Evolutionary conservation across 2,797 vertebrate species (phyloP).

Genomic region (Heteromormyrus szaboi): DNA sequence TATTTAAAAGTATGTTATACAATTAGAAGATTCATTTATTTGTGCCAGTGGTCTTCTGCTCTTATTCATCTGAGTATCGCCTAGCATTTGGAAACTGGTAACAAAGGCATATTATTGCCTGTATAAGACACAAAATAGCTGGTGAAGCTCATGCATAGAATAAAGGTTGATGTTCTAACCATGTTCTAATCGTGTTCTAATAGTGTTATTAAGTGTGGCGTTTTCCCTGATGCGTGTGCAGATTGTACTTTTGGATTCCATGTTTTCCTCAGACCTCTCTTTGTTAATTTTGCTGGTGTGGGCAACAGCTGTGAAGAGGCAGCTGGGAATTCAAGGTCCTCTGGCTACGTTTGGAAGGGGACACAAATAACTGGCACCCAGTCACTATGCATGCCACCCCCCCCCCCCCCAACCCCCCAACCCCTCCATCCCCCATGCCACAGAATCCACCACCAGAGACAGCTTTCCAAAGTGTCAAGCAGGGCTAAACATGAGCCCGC

Average conservation of each 20-base stretch:
- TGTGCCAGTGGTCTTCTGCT: not conserved
- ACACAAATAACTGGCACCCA: slow-evolving; percentile 61
- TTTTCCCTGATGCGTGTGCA: not conserved
- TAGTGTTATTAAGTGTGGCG: not conserved
- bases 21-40: not conserved
- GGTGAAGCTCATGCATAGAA: not conserved
- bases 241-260: not conserved
- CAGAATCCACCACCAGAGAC: slow-evolving; percentile 40
- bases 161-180: not conserved
- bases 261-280: slow-evolving; percentile 45
- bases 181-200: not conserved
- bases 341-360: slow-evolving; percentile 64
- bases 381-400: slow-evolving; percentile 50
- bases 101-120: not conserved
- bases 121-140: not conserved
- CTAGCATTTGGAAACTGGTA: not conserved
- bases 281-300: slow-evolving; percentile 48
- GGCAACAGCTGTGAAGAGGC: slow-evolving; percentile 69
- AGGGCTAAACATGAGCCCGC: slow-evolving; percentile 62
- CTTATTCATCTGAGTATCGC: not conserved
- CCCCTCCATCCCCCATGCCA: slow-evolving; percentile 16
- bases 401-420: slow-evolving; percentile 28
- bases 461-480: slow-evolving; percentile 55
- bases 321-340: slow-evolving; percentile 65
- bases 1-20: not conserved